Evolutionary conservation across 1,140 invertebrate genomes (phyloP).

Genomic region (Zaprionus ghesquierei): DNA sequence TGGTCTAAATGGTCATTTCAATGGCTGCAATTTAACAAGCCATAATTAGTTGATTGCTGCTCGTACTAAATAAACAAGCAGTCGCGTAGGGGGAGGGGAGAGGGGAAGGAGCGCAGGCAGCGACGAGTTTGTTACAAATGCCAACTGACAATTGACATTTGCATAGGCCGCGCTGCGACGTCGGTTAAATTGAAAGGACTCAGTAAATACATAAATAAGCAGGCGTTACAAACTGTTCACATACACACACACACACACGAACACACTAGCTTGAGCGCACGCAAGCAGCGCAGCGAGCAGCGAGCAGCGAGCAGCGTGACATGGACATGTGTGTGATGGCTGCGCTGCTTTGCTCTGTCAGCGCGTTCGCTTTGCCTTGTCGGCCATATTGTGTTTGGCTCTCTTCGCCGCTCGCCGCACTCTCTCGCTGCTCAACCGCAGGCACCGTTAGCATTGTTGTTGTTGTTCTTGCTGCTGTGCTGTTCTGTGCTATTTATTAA

Average conservation of each 20-base stretch:
- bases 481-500: slow-evolving; percentile 74
- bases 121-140: slow-evolving; percentile 47
- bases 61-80: slow-evolving; percentile 67
- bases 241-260: slow-evolving; percentile 32
- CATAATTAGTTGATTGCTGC: slow-evolving; percentile 79
- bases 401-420: slow-evolving; percentile 8
- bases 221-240: slow-evolving; percentile 70
- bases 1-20: slow-evolving; percentile 81
- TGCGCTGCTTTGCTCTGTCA: slow-evolving; percentile 31
- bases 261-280: slow-evolving; percentile 13
- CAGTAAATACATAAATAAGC: slow-evolving; percentile 68
- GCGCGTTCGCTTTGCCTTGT: slow-evolving; percentile 35
- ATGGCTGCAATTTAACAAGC: slow-evolving; percentile 81
- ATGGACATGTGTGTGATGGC: slow-evolving; percentile 5
- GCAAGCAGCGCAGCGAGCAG: slow-evolving; percentile 2
- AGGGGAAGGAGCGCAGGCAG: too few relatives aligned
- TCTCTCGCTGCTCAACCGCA: slow-evolving; percentile 38
- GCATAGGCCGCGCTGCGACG: slow-evolving; percentile 43
- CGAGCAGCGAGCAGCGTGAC: slow-evolving; percentile 30
- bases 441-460: slow-evolving; percentile 29
- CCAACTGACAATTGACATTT: slow-evolving; percentile 77
- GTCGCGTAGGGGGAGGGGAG: background rate
- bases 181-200: slow-evolving; percentile 75
- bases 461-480: background rate
- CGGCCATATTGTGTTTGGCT: slow-evolving; percentile 66